Conservation (phyloP, 2,113 vertebrate genomes). For the Aleadryas rufinucha region DNA sequence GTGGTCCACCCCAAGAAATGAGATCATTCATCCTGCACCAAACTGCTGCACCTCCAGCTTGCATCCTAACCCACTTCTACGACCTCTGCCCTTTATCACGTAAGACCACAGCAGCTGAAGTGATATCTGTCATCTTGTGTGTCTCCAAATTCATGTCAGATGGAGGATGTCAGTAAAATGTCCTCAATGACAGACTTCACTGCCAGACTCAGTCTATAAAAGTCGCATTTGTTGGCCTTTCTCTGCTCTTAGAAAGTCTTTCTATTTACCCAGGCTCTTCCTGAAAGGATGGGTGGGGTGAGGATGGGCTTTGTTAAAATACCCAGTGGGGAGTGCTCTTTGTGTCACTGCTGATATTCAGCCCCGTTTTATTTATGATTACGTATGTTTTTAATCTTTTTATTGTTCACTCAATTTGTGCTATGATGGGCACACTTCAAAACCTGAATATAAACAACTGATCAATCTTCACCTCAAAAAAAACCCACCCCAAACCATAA, state of each 20-base stretch:
- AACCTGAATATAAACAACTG: not conserved
- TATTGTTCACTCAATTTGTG: not conserved
- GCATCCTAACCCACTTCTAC: not conserved
- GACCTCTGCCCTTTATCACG: not conserved
- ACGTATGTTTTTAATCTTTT: not conserved
- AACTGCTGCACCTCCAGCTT: not conserved
- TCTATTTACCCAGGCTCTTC: slow-evolving; percentile 33
- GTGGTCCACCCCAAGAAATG: not conserved
- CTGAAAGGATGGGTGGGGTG: slow-evolving; percentile 14
- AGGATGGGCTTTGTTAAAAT: not conserved
- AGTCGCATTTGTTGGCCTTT: not conserved
- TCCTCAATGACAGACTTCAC: not conserved
- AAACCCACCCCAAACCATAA: not conserved
- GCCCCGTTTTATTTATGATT: not conserved
- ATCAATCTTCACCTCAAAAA: not conserved
- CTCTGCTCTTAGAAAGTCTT: not conserved
- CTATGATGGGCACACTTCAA: not conserved
- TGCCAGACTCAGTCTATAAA: not conserved
- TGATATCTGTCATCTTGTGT: not conserved
- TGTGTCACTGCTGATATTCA: not conserved
- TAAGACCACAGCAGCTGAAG: not conserved
- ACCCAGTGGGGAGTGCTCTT: not conserved
- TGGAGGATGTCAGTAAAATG: not conserved
- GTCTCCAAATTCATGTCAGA: not conserved
- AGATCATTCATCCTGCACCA: not conserved